These are phyloP conservation scores for Diglossa cyanea DNA, from an alignment of 2,797 vertebrate genomes.

Conservation along the genomic window DNA sequence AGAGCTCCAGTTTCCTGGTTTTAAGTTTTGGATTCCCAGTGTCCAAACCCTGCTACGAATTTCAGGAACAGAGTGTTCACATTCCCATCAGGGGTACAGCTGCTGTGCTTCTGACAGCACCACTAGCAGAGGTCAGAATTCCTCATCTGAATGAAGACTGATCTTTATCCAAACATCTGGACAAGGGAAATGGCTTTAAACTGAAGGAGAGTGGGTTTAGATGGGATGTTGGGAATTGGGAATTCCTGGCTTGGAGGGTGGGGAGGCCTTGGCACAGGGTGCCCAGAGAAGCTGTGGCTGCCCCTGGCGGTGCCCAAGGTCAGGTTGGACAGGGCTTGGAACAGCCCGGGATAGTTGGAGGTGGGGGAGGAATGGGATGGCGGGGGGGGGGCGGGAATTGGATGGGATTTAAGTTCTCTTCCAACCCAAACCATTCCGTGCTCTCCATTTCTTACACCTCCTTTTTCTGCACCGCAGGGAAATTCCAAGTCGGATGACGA, in stretches of 20 bases:
- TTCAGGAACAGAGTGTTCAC: background rate
- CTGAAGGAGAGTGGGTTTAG: background rate
- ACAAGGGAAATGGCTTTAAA: background rate
- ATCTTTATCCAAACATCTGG: background rate
- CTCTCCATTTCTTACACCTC: background rate
- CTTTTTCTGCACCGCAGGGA: conserved; percentile 68
- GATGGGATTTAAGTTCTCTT: background rate
- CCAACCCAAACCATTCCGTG: background rate
- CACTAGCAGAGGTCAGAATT: background rate
- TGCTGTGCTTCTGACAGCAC: background rate
- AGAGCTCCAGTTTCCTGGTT: background rate
- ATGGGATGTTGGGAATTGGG: background rate
- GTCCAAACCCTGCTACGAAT: background rate
- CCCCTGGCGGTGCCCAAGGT: background rate
- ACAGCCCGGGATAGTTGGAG: rapidly evolving
- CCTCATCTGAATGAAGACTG: background rate
- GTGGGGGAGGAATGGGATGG: no score
- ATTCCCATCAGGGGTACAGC: background rate
- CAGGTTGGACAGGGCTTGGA: rapidly evolving
- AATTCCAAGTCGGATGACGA: conserved; percentile 80
- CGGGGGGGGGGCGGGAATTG: no score
- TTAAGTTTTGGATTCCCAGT: background rate
- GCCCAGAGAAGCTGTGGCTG: background rate
- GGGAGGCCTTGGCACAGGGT: background rate
- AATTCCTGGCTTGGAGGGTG: background rate